phyloP scores from a whole-genome alignment of 2,113 vertebrate species.

The Redunca redunca region DNA sequence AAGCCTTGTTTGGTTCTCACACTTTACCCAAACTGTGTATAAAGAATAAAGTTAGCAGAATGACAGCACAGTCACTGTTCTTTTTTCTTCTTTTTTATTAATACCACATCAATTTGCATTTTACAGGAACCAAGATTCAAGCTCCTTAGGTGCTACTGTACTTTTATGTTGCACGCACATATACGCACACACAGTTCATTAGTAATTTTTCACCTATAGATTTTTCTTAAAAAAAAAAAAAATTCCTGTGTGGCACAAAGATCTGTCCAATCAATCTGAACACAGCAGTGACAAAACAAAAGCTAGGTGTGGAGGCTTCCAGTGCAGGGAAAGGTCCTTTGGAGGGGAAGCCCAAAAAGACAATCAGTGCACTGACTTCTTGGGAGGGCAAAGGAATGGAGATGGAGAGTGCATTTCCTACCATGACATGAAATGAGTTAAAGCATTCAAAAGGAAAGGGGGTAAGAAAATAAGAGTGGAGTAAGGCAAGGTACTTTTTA shows the following conservation, averaged over 20 bases:
- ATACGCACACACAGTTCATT: constrained; percentile 61
- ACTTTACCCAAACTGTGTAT: constrained; percentile 57
- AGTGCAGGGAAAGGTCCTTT: constrained; percentile 16
- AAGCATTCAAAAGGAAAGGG: not conserved
- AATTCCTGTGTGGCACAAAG: constrained; percentile 54
- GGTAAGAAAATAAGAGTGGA: not conserved
- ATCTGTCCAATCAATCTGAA: constrained; percentile 50
- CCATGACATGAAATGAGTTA: not conserved
- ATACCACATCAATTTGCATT: constrained; percentile 74
- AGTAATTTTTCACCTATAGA: constrained; percentile 63
- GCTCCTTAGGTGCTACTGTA: constrained; percentile 58
- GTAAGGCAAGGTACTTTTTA: constrained; percentile 18
- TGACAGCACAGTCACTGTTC: constrained; percentile 34
- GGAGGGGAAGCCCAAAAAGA: not conserved
- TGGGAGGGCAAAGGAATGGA: not conserved
- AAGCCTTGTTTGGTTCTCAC: constrained; percentile 39
- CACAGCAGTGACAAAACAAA: constrained; percentile 68
- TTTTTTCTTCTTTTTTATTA: constrained; percentile 61
- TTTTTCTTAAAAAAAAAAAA: constrained; percentile 48
- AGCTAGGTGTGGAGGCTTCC: constrained; percentile 40
- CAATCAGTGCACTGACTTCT: not conserved
- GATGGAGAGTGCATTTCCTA: not conserved
- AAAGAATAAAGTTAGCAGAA: constrained; percentile 66
- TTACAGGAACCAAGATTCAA: constrained; percentile 62
- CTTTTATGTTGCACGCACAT: constrained; percentile 67